Evolutionary conservation across 1,140 invertebrate species (phyloP), one percentile per base, ranked within the genome.

Genomic region (Agrilus planipennis): DNA sequence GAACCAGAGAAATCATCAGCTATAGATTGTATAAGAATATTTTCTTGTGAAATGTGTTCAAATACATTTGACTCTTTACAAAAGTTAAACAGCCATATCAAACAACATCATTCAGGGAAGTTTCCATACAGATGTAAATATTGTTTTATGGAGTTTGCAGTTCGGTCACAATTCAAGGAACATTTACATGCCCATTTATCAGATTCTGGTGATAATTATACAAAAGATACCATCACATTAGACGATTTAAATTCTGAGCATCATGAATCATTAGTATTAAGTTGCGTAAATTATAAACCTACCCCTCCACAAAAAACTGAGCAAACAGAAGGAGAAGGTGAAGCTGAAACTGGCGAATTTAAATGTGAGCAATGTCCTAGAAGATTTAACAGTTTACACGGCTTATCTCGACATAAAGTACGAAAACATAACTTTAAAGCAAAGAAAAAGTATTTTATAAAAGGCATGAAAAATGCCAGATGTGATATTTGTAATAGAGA

Each of bases 401-500:
- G 54, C 9, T 22, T 57, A n/a, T 35, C 52, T 14, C 40, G 54
- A 14, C 55, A 58, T 31, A 54, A 55, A 29, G 50, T 56, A 11
- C 38, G 50, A 19, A 55, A 55, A 42, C 56, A 58, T 27, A 51
- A 58, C 22, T 50, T 53, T 32, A 51, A 53, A 41, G 50, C 51
- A 22, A 46, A 48, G 22, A 55, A 54, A 38, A 58, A 58, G 37
- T 58, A 58, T 31, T 58, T 58, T 32, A 55, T 58, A 15, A 58
- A 58, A 31, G 56, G 56, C 3, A 57, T 57, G 56, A 58, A 58
- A 31, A 57, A 58, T 41, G 56, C 56, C 12, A 50, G 39, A 37
- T 58, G 56, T 47, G 54, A 57, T 50, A 58, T 58, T 27, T 58
- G 56, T 29, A 57, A 58, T 22, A 34, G 56, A 15, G 52, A 53